Base-by-base conservation (phyloP, 2,113 vertebrate genomes). In the Manacus vitellinus region DNA sequence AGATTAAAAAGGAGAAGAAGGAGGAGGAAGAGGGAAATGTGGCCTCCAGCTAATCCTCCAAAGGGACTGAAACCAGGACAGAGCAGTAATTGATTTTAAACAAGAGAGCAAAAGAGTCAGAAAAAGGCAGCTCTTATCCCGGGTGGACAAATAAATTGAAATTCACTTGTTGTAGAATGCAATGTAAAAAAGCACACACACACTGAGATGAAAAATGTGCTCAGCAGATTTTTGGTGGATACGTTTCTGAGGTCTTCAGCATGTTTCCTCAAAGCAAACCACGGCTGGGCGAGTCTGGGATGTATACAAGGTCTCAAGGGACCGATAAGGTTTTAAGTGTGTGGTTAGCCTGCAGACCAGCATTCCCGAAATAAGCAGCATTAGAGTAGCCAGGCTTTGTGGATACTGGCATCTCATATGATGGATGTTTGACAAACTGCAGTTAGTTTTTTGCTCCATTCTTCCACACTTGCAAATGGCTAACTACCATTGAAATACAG, bases 221-320 rank as follows among this genome's bases (percentile, higher is more conserved):
- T 86, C 55, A 85, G 61, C 51, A 18, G 83, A 24, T 49, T 92
- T 92, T 85, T 85, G 71, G 74, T 74, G 67, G 75, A 55, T 55
- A 51, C 14, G 62, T 74, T 93, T 79, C 95, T 93, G 67, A 93
- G 61, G 63, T 88, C 33, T 72, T 93, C 88, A 90, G 90, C 59
- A 30, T 11, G 43, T 77, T 95, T 96, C 55, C 92, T 90, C 72
- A 90, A 74, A 88, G 67, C 59, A 95, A 95, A 86, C 92, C 76
- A 21, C 0, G 0, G 47, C 71, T 4, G 4, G 70, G 61, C 0
- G 0, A 91, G 77, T 12, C 62, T 79, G 70, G 67, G 85, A 49
- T 93, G 65, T 92, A 90, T 8, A 87, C 68, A 85, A 86, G 66
- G n/a, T 58, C 96, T 87, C 66, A 0, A 92, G 88, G 73, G 91